Evolutionary conservation across 2,113 vertebrate species (phyloP), one percentile per base, ranked within the genome.

Genomic region (Pampusana beccarii): DNA sequence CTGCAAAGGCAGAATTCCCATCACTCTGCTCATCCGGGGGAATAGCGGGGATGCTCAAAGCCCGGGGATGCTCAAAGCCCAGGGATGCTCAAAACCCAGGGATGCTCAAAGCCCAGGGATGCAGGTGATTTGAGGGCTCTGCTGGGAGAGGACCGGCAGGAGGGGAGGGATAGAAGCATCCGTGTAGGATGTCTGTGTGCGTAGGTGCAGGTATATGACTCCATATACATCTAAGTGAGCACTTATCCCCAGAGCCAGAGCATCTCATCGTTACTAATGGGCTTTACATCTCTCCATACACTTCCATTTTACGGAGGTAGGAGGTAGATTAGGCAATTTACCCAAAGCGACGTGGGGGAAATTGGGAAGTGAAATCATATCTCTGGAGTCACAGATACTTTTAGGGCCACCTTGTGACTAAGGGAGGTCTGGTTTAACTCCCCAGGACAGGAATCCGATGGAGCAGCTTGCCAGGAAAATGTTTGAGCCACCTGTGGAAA

Each of bases 111-210:
- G 18, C 44, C 17, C 18, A 50, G 48, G 21, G 21, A 24, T 13
- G 61, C 5, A 2, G 3, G 51, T 16, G 26, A 28, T 81, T 82
- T 51, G 60, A 72, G 38, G 34, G 33, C 72, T 38, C 28, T 28
- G 19, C 13, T 33, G 64, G 38, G 36, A 91, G 14, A 56, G 12
- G 11, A 78, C 44, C 6, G 1, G 33, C 64, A 46, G 66, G 56
- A 80, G 38, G 34, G 26, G 46, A 51, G 36, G 54, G 82, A 44
- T 71, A 28, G 48, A 23, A 65, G 50, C 5, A 67, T 56, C 44
- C 1, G 0, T 11, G 31, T 6, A 16, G 66, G 42, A 20, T 36
- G 21, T 31, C 62, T 57, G 23, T 51, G 61, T 1, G 0, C 0
- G 0, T 15, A 61, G 69, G 21, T 53, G 62, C 16, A 36, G 71